These are phyloP conservation scores for Drosophila lutescens DNA, from an alignment of 2,888 invertebrate genomes.

Conservation along the genomic window DNA sequence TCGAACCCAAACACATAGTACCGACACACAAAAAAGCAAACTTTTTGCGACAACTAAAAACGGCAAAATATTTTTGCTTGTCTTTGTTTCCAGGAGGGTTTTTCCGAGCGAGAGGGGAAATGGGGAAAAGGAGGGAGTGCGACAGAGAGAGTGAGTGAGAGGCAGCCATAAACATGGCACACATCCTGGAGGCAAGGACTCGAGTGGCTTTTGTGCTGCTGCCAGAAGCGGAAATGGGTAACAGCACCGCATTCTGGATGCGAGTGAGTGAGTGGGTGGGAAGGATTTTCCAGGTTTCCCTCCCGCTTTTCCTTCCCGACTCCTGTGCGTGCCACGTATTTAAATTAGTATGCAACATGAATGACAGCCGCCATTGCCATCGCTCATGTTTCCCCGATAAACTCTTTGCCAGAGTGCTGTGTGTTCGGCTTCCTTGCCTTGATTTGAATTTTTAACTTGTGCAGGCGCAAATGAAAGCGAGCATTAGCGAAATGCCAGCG, in stretches of 20 bases:
- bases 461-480: slow-evolving; percentile 71
- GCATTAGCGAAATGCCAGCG: slow-evolving; percentile 65
- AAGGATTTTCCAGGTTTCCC: slow-evolving; percentile 5
- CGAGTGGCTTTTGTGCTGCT: slow-evolving; percentile 75
- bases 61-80: slow-evolving; percentile 73
- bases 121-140: neutral
- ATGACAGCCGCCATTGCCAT: slow-evolving; percentile 70
- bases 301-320: neutral
- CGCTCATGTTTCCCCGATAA: slow-evolving; percentile 69
- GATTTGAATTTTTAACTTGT: slow-evolving; percentile 75
- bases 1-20: slow-evolving; percentile 46
- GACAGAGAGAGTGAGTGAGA: neutral
- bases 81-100: slow-evolving; percentile 61
- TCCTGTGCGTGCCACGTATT: slow-evolving; percentile 67
- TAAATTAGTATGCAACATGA: slow-evolving; percentile 80
- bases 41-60: slow-evolving; percentile 79
- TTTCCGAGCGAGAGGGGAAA: neutral
- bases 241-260: slow-evolving; percentile 62
- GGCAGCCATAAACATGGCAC: slow-evolving; percentile 72
- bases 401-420: slow-evolving; percentile 33
- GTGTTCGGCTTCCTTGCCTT: slow-evolving; percentile 49
- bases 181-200: slow-evolving; percentile 71
- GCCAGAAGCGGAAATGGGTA: slow-evolving; percentile 79
- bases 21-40: slow-evolving; percentile 47
- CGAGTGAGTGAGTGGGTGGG: slow-evolving; percentile 18